Evolutionary conservation across 1,140 invertebrate species (phyloP), one percentile per base, ranked within the genome.

Genomic region (Nebria ingens): DNA sequence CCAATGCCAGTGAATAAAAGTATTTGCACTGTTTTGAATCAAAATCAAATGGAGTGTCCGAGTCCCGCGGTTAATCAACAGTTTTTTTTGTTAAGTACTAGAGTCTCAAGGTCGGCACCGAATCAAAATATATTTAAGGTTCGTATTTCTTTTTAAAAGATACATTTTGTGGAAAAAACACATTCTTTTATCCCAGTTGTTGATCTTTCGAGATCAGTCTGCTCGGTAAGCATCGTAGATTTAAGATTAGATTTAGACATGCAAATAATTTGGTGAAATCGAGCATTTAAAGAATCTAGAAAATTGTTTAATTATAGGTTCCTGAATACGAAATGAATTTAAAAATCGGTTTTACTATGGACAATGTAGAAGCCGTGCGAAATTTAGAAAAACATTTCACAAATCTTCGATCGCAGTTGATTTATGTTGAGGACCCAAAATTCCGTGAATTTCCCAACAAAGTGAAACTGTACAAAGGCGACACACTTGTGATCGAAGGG

Each of bases 401-500:
- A 56, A 84, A 80, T 60, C 74, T 93, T 3, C 74, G 85, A 19
- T 85, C 85, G 52, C 84, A 86, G 25, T 76, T 98, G 64, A 73
- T 88, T 0, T 97, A 97, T 72, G 87, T 92, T 13, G 85, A 91
- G 53, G 94, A 99, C 79, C 96, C 96, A 0, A 84, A 85, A 60
- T 92, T 97, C 66, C 85, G 85, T 61, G 81, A 88, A 53, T 97
- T 97, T 71, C 83, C 86, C 0, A 87, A 87, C 61, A 78, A 81
- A 52, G 78, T 93, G 1, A 96, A 97, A 71, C 78, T 89, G 0
- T 93, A 95, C 64, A 94, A 96, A 68, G 93, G 92, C 21, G 95
- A 98, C 69, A 89, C 91, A 2, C 72, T 98, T 42, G 93, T 98
- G 1, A 95, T 98, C 62, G 93, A 97, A 73, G 93, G 93, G 4